Evolutionary conservation across 2,888 invertebrate species (phyloP).

Genomic region (Tenthredo distinguenda): DNA sequence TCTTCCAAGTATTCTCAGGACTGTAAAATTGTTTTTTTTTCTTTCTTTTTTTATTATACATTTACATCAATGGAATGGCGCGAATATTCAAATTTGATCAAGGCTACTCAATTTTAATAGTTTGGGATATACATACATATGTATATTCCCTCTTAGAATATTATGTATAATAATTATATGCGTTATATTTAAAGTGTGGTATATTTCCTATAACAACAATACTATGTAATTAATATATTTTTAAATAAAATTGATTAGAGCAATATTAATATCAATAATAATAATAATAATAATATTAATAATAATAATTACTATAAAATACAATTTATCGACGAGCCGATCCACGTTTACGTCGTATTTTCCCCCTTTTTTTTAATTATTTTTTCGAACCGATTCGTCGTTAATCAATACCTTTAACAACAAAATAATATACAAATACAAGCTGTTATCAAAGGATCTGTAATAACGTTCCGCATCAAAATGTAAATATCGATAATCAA

Average conservation of each 20-base stretch:
- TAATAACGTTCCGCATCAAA: not conserved
- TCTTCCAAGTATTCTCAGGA: not conserved
- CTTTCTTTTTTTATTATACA: not conserved
- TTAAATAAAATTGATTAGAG: conserved; percentile 30
- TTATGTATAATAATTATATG: conserved; percentile 13
- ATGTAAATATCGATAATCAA: not conserved
- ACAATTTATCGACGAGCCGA: conserved; percentile 9
- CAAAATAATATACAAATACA: not conserved
- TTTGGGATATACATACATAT: not conserved
- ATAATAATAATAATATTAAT: conserved; percentile 17
- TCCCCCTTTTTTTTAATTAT: not conserved
- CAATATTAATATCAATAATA: not conserved
- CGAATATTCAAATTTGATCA: not conserved
- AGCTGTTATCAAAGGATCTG: not conserved
- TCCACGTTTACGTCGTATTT: conserved; percentile 4
- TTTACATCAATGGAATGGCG: conserved; percentile 28
- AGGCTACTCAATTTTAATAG: conserved; percentile 25
- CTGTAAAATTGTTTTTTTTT: not conserved
- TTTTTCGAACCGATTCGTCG: conserved; percentile 13
- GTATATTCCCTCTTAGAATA: not conserved
- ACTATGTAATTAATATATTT: conserved; percentile 31
- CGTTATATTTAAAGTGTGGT: conserved; percentile 29
- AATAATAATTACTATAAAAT: not conserved
- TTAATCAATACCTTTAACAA: not conserved
- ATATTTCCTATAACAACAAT: conserved; percentile 45